phyloP scores from a whole-genome alignment of 2,888 invertebrate species.

The Anoplius nigerrimus region DNA sequence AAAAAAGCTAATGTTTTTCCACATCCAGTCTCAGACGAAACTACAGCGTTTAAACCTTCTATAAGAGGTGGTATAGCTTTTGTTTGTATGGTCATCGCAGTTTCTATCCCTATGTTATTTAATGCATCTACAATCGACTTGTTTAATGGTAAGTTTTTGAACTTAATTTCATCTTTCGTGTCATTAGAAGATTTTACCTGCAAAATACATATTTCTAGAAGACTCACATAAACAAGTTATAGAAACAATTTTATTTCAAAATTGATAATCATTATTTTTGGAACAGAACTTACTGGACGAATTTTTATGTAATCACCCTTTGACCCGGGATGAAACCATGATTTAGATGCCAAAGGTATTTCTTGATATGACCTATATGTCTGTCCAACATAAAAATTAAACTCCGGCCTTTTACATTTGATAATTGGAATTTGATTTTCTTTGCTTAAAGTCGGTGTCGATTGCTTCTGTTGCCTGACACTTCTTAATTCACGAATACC shows the following conservation, averaged over 20 bases:
- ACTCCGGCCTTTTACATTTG: conserved; percentile 81
- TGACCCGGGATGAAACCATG: conserved; percentile 86
- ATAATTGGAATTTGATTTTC: conserved; percentile 77
- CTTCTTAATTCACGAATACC: too few species aligned
- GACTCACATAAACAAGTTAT: background rate
- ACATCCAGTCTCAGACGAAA: conserved; percentile 96
- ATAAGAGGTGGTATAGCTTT: conserved; percentile 83
- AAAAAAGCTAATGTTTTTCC: conserved; percentile 95
- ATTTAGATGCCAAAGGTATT: conserved; percentile 84
- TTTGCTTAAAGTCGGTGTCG: too few species aligned
- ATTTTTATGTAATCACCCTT: conserved; percentile 89
- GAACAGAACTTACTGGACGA: conserved; percentile 78
- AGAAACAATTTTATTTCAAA: too few species aligned
- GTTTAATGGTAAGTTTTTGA: too few species aligned
- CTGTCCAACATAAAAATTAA: conserved; percentile 83
- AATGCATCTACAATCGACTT: conserved; percentile 74
- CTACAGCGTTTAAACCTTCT: conserved; percentile 81
- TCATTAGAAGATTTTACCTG: too few species aligned
- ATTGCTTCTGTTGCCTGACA: too few species aligned
- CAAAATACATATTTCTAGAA: background rate
- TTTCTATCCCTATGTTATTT: conserved; percentile 76
- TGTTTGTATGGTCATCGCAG: conserved; percentile 82
- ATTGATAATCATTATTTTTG: conserved; percentile 41
- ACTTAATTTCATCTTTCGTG: too few species aligned
- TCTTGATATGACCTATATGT: conserved; percentile 81